Percentiles rank a stretch among this genome's conserved stretches.
These are phyloP conservation scores for Dicrostonyx torquatus DNA, from an alignment of 2,797 vertebrate species.

Conservation along the genomic window DNA sequence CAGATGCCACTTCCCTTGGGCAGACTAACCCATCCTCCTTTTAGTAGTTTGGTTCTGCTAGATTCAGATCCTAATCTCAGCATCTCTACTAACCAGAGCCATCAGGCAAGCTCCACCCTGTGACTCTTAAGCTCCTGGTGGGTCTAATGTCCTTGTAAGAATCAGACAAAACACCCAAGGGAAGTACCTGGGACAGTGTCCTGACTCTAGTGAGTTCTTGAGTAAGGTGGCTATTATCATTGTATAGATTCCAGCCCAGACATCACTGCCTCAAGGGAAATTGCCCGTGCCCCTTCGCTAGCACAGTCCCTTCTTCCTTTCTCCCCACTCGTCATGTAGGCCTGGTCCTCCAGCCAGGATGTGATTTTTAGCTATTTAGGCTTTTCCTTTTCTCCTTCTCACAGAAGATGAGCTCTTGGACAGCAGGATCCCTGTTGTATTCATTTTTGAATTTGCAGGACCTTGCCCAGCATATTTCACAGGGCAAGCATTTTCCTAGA, in stretches of 20 bases:
- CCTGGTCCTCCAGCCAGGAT: background rate
- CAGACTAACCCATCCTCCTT: background rate
- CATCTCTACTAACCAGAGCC: background rate
- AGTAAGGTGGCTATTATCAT: background rate
- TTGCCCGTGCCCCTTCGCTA: background rate
- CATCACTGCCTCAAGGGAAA: background rate
- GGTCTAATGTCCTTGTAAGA: background rate
- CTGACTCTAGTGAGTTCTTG: background rate
- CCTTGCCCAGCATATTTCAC: background rate
- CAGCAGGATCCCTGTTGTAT: background rate
- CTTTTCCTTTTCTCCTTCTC: background rate
- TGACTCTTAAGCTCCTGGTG: background rate
- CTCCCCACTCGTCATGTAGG: accelerated
- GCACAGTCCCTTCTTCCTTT: background rate
- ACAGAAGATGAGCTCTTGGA: background rate
- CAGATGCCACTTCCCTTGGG: background rate
- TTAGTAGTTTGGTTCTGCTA: background rate
- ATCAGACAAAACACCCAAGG: background rate
- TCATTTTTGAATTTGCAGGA: background rate
- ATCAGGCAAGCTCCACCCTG: background rate
- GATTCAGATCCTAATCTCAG: background rate
- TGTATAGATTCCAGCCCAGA: background rate
- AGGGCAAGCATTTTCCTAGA: background rate
- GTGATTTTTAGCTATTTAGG: background rate
- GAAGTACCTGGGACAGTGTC: background rate